Evolutionary conservation across 2,113 vertebrate genomes (phyloP), one percentile per base, ranked within the genome.

Genomic region (Panthera uncia): DNA sequence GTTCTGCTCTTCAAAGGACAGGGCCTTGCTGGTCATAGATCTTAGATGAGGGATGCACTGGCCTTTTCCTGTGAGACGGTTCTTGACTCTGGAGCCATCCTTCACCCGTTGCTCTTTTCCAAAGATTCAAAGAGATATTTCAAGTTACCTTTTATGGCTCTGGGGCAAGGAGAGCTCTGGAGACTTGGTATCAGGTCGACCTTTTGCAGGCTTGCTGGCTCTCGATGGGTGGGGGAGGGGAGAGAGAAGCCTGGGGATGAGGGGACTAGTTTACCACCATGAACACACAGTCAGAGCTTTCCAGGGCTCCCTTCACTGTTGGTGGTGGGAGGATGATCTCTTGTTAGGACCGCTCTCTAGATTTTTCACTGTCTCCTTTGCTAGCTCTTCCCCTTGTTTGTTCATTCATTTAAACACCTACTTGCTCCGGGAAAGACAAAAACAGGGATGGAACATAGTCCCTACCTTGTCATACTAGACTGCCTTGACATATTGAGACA

Each of bases 101-200:
- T 82, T 93, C 38, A 95, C 21, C 48, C 1, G 0, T 45, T 91
- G 93, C 38, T 97, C 38, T 97, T 85, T 94, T 82, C 81, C 3
- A 4, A 63, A 95, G 85, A 85, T 63, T 15, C 61, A 80, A 69
- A 84, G 79, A 94, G 94, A 90, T 65, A 93, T 89, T 97, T 98
- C 73, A 91, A 29, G 48, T 66, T 5, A 45, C 63, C 71, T 94
- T 96, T 91, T 80, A 41, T 78, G 78, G 83, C 31, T 31, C 19
- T 91, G 82, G 79, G 90, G 74, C 86, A 83, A 83, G 63, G 48
- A 80, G 45, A 92, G 69, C 45, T 52, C 89, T 83, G 87, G 95
- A 93, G 92, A 86, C 52, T 89, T 16, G 65, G 68, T n/a, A 36
- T 81, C 27, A 25, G 82, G 68, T 87, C 96, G 94, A 84, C 89